Conservation (phyloP, 2,797 vertebrate genomes). For the Sciurus carolinensis region DNA sequence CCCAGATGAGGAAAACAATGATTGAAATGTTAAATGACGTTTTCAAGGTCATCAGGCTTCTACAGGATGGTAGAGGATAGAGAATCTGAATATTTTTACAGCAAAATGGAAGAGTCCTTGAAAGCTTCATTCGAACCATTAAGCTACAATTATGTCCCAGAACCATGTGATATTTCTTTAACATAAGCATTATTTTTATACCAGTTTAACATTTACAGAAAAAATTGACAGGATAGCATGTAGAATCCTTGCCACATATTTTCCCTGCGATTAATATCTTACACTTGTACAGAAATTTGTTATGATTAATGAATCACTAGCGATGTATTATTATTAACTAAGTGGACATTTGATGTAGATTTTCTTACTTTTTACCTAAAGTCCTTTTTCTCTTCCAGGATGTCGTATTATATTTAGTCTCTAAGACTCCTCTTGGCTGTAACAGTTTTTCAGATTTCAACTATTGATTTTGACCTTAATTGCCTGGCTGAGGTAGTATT, state of each 20-base stretch:
- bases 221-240: not conserved
- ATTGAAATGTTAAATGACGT: constrained; percentile 1
- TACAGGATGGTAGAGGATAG: not conserved
- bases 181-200: constrained; percentile 6
- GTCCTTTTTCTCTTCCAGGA: not conserved
- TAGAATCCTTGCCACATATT: not conserved
- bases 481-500: not conserved
- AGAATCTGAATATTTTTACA: not conserved
- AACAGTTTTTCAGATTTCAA: not conserved
- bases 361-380: not conserved
- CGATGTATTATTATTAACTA: not conserved
- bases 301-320: not conserved
- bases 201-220: not conserved
- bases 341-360: not conserved
- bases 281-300: not conserved
- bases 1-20: not conserved
- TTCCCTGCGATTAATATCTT: not conserved
- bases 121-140: not conserved
- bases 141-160: not conserved
- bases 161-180: not conserved
- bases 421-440: not conserved
- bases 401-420: not conserved
- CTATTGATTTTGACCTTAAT: not conserved
- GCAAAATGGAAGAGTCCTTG: not conserved
- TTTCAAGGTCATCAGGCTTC: not conserved